Evolutionary conservation across 2,113 vertebrate genomes (phyloP), one percentile per base, ranked within the genome.

Genomic region (Anas platyrhynchos): DNA sequence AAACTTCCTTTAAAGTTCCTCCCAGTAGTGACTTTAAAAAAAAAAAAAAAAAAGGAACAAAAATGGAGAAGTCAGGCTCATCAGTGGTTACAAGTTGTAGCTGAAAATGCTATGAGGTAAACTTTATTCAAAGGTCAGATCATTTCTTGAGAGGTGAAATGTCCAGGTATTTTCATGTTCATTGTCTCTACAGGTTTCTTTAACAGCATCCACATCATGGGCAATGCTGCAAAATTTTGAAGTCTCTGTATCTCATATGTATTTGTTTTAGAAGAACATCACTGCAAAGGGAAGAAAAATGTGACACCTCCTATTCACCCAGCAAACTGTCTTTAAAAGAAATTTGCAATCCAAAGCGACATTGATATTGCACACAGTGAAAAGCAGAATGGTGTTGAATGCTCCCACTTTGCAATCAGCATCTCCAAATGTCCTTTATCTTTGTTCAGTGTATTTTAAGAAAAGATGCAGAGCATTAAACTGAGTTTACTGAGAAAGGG

Each of bases 351-450:
- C 5, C 3, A 17, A 44, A 79, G 46, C 6, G n/a, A 26, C 43
- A 36, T 11, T 2, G 2, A 2, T 71, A n/a, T 36, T 75, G 2
- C 32, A 7, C 32, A 2, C 20, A 0, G 59, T n/a, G 6, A 0
- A 9, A 87, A 85, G 87, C 62, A 31, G 7, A 68, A 18, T 1
- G 3, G 26, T 27, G 29, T 58, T 0, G 1, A 88, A 18, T 32
- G 1, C 86, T 81, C 88, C 83, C 46, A 17, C 83, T 90, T 92
- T 46, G 73, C 91, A 83, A 88, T 83, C 90, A 91, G 80, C 88
- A 9, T 62, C 86, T 77, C 90, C 91, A 95, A 83, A 90, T 56
- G 76, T 77, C 88, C 72, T 91, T 58, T 16, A 5, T 43, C 67
- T 88, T 67, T 41, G 44, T 20, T 66, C 55, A 25, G 76, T 0